phyloP scores from a whole-genome alignment of 2,888 invertebrate genomes.

The Agriopis marginaria region DNA sequence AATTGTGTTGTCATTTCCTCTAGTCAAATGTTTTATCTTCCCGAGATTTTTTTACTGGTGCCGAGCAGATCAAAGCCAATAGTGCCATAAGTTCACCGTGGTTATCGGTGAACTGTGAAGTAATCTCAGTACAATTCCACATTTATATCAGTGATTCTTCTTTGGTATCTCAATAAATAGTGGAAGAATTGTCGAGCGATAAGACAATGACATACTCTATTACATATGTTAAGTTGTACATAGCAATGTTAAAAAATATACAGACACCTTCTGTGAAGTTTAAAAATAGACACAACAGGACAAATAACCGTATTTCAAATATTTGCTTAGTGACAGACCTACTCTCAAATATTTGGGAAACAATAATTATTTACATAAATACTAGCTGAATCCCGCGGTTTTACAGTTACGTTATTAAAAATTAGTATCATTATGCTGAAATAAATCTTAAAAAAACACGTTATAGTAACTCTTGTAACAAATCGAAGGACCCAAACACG shows the following conservation, averaged over 20 bases:
- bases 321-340: not conserved
- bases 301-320: conserved; percentile 1
- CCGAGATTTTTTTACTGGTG: conserved; percentile 2
- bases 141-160: conserved; percentile 31
- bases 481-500: too few relatives aligned
- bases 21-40: not conserved
- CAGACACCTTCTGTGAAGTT: conserved; percentile 2
- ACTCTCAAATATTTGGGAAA: conserved; percentile 8
- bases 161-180: conserved; percentile 24
- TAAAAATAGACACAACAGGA: conserved; percentile 1
- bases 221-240: conserved; percentile 6
- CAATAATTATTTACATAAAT: not conserved
- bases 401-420: not conserved
- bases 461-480: too few relatives aligned
- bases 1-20: too few relatives aligned
- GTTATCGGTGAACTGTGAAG: conserved; percentile 34
- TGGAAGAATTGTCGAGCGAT: conserved; percentile 31
- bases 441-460: not conserved
- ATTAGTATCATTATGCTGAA: not conserved
- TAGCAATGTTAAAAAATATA: conserved; percentile 5
- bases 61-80: conserved; percentile 2
- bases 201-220: conserved; percentile 17
- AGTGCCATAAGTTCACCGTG: conserved; percentile 23
- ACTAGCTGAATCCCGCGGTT: not conserved
- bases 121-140: conserved; percentile 31